phyloP scores from a whole-genome alignment of 2,113 vertebrate species.

The Apodemus sylvaticus region DNA sequence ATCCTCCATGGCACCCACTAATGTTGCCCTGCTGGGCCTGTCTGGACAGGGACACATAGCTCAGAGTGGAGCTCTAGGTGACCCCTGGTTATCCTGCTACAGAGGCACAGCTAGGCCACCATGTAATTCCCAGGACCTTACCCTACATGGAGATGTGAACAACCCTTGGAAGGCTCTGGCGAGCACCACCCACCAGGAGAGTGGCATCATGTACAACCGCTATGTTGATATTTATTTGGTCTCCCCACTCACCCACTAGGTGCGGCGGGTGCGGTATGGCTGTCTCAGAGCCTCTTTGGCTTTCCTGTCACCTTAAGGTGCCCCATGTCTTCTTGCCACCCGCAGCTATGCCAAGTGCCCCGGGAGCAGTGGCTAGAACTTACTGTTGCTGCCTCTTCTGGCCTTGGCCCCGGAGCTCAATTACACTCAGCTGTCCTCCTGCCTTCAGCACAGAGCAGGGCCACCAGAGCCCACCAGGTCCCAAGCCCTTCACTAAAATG shows the following conservation, averaged over 20 bases:
- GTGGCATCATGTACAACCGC: rapidly evolving
- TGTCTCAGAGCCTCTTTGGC: background rate
- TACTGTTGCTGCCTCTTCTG: background rate
- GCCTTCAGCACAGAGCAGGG: background rate
- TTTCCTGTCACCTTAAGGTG: background rate
- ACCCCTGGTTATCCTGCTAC: background rate
- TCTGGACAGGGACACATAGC: background rate
- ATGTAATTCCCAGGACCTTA: background rate
- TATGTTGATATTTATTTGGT: background rate
- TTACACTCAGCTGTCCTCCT: background rate
- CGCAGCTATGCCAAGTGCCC: background rate
- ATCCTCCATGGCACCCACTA: background rate
- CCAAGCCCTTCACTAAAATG: background rate
- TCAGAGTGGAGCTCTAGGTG: background rate
- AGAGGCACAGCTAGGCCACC: too few relatives aligned
- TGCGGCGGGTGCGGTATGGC: background rate
- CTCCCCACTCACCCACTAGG: too few relatives aligned
- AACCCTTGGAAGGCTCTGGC: background rate
- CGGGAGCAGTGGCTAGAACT: background rate
- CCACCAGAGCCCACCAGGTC: background rate
- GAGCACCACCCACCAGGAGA: background rate
- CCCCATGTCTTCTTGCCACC: background rate
- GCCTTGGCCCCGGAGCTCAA: background rate
- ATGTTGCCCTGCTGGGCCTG: background rate
- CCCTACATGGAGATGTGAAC: background rate